Percentiles rank a stretch among this genome's conserved stretches.
These are phyloP conservation scores for Oryzias javanicus DNA, from an alignment of 2,113 vertebrate species.

Conservation along the genomic window DNA sequence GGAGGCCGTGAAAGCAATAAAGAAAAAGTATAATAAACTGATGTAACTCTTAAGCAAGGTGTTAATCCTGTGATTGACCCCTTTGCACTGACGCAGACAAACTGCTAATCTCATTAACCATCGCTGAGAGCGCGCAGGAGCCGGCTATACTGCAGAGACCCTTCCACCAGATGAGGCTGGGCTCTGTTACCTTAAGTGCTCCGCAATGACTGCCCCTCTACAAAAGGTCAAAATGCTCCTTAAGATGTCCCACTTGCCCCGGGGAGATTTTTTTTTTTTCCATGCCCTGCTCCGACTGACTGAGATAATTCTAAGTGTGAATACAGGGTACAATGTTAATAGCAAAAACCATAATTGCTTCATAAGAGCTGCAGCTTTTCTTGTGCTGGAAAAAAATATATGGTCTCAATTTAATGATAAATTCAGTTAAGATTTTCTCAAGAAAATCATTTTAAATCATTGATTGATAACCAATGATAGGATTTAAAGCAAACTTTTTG, in stretches of 20 bases:
- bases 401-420: conserved; percentile 20
- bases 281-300: background rate
- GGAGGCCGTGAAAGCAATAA: conserved; percentile 13
- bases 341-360: background rate
- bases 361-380: background rate
- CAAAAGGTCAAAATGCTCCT: conserved; percentile 1
- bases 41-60: conserved; percentile 57
- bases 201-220: conserved; percentile 6
- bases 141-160: conserved; percentile 50
- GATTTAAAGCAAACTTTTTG: no score
- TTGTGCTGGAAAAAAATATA: conserved; percentile 41
- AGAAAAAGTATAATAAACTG: conserved; percentile 45
- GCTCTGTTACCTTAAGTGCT: conserved; percentile 18
- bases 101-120: conserved; percentile 76
- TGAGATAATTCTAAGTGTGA: background rate
- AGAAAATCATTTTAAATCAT: no score
- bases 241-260: background rate
- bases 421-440: background rate
- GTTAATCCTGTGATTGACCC: conserved; percentile 77
- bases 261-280: background rate
- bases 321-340: background rate
- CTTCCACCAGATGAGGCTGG: conserved; percentile 45
- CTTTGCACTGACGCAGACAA: conserved; percentile 67
- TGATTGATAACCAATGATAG: no score
- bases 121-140: conserved; percentile 59